phyloP scores from a whole-genome alignment of 1,140 invertebrate species.

The Drosophila tsacasi region DNA sequence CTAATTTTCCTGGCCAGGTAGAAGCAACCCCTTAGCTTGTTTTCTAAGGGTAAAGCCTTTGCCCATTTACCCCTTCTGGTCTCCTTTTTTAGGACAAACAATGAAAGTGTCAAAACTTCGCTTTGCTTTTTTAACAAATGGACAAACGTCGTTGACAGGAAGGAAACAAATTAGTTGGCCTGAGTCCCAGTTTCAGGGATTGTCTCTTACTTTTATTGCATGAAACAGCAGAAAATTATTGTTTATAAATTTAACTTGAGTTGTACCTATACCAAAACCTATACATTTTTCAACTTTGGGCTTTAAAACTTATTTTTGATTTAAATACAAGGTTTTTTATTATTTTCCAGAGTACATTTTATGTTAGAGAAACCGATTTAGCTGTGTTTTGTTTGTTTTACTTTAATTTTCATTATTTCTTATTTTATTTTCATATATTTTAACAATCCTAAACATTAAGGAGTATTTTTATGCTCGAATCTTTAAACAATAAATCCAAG shows the following conservation, averaged over 20 bases:
- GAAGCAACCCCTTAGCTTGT: constrained; percentile 54
- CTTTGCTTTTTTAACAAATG: constrained; percentile 74
- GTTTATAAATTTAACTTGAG: not conserved
- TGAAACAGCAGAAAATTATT: constrained; percentile 2
- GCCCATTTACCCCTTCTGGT: not conserved
- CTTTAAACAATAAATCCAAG: too few relatives aligned
- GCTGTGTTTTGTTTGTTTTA: too few relatives aligned
- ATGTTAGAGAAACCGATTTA: too few relatives aligned
- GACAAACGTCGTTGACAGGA: constrained; percentile 19
- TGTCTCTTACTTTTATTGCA: not conserved
- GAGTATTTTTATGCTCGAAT: too few relatives aligned
- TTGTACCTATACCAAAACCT: not conserved
- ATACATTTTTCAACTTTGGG: not conserved
- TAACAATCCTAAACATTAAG: too few relatives aligned
- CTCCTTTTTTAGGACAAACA: constrained; percentile 27
- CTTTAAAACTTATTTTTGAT: not conserved
- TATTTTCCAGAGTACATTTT: too few relatives aligned
- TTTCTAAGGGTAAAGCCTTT: not conserved
- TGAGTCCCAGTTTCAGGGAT: not conserved
- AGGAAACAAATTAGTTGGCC: constrained; percentile 65
- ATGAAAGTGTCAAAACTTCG: constrained; percentile 62
- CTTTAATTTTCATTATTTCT: too few relatives aligned
- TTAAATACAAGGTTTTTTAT: too few relatives aligned
- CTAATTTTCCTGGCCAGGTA: constrained; percentile 39
- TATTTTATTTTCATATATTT: too few relatives aligned